Evolutionary conservation across 2,113 vertebrate genomes (phyloP), one percentile per base, ranked within the genome.

Genomic region (Hippopotamus amphibius): DNA sequence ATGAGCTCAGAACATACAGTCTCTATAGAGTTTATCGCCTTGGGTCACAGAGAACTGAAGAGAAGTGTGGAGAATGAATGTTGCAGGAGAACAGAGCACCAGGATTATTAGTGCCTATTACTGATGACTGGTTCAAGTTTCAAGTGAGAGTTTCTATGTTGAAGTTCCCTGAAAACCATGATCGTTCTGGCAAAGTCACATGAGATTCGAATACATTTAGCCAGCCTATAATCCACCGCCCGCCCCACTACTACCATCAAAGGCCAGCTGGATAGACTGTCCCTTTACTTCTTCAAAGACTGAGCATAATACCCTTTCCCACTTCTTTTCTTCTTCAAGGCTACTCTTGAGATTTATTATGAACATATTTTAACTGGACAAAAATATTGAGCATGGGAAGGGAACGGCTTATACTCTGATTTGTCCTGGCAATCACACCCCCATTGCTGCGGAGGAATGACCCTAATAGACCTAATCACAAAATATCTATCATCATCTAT

Each of bases 301-400:
- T 77, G 7, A 88, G 21, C 57, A 0, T 28, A 61, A 22, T 6
- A 22, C 10, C 7, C 14, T 93, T 66, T 57, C 4, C 14, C 13
- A 43, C 37, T 37, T 57, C 15, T 66, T 88, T 83, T 92, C 48
- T 92, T 95, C 80, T 80, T 74, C 53, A 86, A 63, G 37, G 11
- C 2, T 66, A 7, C 17, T 43, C 6, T 93, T 79, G 68, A 93
- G 30, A 72, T 93, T 88, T 95, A 94, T 80, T 92, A 53, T 92
- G 24, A 92, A 55, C 43, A 69, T 26, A 59, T 86, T 89, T 89
- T n/a, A 61, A 48, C 19, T 41, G 26, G 46, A 14, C 48, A 76
- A 86, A 95, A 84, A 76, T 59, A 91, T 30, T 68, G 22, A 93
- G 28, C 0, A 0, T 82, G 48, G 7, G 41, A 96, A 57, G 26